Conservation (phyloP, 1,140 invertebrate genomes). For the Sarcophaga bullata region DNA sequence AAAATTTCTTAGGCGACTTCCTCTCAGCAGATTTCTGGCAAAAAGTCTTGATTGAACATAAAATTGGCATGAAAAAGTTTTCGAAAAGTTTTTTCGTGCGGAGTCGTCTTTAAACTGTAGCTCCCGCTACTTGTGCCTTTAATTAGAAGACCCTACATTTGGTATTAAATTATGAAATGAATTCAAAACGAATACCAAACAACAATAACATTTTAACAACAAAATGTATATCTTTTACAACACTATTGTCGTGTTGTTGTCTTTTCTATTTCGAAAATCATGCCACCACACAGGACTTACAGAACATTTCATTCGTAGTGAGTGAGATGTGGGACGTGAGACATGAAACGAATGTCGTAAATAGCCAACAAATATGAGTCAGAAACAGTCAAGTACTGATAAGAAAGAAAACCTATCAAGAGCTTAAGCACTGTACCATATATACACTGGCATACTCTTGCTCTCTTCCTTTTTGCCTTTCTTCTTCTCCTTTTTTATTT, state of each 20-base stretch:
- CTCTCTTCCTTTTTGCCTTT: too few species aligned
- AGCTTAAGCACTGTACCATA: not conserved
- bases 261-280: not conserved
- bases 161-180: not conserved
- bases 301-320: too few species aligned
- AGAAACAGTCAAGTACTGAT: conserved; percentile 24
- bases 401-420: conserved; percentile 22
- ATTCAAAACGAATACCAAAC: not conserved
- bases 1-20: too few species aligned
- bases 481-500: too few species aligned
- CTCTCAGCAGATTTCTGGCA: too few species aligned
- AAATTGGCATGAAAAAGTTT: too few species aligned
- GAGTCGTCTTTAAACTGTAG: too few species aligned
- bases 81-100: too few species aligned
- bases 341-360: not conserved
- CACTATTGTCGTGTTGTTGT: not conserved
- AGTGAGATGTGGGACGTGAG: not conserved
- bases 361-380: conserved; percentile 13
- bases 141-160: not conserved
- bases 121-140: too few species aligned
- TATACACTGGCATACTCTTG: not conserved
- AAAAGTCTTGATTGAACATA: too few species aligned
- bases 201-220: not conserved
- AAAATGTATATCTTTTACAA: not conserved
- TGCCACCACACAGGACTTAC: not conserved